phyloP scores from a whole-genome alignment of 2,113 vertebrate genomes.

The Rhadina sibilatrix region DNA sequence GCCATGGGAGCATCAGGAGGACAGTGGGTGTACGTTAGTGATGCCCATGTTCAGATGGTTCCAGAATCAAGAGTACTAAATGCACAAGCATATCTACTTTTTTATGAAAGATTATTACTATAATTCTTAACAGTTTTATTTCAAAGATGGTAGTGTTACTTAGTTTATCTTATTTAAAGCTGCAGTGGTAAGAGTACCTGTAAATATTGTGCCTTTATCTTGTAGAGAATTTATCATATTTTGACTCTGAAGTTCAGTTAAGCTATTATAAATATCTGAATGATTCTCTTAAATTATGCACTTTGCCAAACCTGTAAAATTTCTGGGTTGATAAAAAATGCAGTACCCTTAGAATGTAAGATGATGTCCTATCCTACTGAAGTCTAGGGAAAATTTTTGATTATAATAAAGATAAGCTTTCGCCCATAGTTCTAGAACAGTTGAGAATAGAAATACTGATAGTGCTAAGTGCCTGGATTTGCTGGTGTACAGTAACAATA shows the following conservation, averaged over 20 bases:
- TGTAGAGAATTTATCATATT: conserved; percentile 41
- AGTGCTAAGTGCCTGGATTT: conserved; percentile 47
- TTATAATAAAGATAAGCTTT: conserved; percentile 27
- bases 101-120: conserved; percentile 89
- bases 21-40: conserved; percentile 96
- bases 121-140: background rate
- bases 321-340: background rate
- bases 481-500: background rate
- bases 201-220: conserved; percentile 72
- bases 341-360: conserved; percentile 2
- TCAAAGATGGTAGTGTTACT: background rate
- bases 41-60: conserved; percentile 90
- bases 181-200: conserved; percentile 44
- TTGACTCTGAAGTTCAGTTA: conserved; percentile 39
- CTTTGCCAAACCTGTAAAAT: conserved; percentile 18
- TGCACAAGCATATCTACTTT: conserved; percentile 98
- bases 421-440: background rate
- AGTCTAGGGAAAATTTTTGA: background rate
- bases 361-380: conserved; percentile 14
- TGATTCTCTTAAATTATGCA: conserved; percentile 22
- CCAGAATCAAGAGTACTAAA: conserved; percentile 91
- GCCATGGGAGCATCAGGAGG: conserved; percentile 73
- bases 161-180: conserved; percentile 58
- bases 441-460: background rate
- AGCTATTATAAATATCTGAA: conserved; percentile 13